phyloP scores from a whole-genome alignment of 2,113 vertebrate species.

The Eudorcas thomsonii region DNA sequence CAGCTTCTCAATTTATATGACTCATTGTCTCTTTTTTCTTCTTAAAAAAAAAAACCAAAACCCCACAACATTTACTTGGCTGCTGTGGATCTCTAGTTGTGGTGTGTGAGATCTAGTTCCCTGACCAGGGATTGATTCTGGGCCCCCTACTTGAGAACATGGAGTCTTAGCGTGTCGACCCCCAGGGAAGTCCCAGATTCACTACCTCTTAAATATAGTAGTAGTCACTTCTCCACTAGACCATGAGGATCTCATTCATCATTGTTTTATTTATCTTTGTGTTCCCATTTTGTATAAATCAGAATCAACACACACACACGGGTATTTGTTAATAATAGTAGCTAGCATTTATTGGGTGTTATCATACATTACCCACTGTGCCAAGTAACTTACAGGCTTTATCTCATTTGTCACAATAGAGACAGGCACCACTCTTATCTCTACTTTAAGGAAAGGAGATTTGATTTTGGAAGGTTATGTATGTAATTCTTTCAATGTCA shows the following conservation, averaged over 20 bases:
- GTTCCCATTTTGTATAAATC: neutral
- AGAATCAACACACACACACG: neutral
- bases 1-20: neutral
- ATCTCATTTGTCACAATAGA: neutral
- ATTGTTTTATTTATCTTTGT: neutral
- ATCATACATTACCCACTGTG: neutral
- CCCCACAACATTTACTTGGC: neutral
- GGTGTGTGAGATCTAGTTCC: neutral
- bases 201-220: slow-evolving; percentile 80
- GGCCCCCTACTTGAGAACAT: neutral
- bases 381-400: neutral
- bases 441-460: neutral
- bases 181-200: neutral
- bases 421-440: neutral
- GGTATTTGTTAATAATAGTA: neutral
- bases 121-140: neutral
- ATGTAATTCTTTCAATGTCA: slow-evolving; percentile 11
- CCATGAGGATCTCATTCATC: neutral
- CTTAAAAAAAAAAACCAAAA: neutral
- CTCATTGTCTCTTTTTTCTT: neutral
- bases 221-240: slow-evolving; percentile 75
- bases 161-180: neutral
- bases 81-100: neutral
- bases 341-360: neutral
- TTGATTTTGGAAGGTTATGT: neutral